Percentiles rank a stretch among this genome's conserved stretches.
phyloP scores from a whole-genome alignment of 2,888 invertebrate species.

The Pterostichus niger region DNA sequence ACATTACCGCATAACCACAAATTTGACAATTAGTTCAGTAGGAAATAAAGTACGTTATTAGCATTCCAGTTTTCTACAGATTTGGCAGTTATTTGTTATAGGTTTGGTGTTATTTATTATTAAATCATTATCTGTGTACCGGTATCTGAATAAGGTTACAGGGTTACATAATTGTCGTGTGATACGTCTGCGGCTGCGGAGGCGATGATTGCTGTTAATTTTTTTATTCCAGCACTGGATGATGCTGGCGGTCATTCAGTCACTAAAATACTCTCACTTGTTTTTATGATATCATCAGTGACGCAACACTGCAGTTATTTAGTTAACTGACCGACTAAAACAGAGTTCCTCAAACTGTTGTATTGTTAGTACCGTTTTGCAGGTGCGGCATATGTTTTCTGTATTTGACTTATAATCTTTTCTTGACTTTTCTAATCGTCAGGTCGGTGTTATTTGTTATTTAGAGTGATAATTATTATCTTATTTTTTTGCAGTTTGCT shows the following conservation, averaged over 20 bases:
- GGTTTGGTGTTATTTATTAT: constrained; percentile 1
- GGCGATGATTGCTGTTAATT: constrained; percentile 46
- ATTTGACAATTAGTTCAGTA: background rate
- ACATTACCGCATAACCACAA: background rate
- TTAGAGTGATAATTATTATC: constrained; percentile 46
- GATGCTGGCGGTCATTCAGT: constrained; percentile 60
- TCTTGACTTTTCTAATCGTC: constrained; percentile 30
- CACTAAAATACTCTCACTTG: constrained; percentile 66
- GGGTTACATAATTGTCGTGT: constrained; percentile 60
- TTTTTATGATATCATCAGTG: constrained; percentile 66
- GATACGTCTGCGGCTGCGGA: constrained; percentile 45
- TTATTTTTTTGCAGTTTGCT: constrained; percentile 29
- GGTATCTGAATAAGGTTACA: constrained; percentile 45
- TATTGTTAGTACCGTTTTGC: constrained; percentile 21
- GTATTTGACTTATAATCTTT: constrained; percentile 14
- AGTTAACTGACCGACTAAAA: constrained; percentile 60
- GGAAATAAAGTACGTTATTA: background rate
- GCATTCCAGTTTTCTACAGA: constrained; percentile 1
- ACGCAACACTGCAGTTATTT: constrained; percentile 66
- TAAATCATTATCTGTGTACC: constrained; percentile 5
- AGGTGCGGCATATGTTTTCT: constrained; percentile 42
- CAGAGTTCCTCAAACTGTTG: constrained; percentile 53
- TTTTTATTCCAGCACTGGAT: constrained; percentile 51
- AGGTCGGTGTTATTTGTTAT: constrained; percentile 15
- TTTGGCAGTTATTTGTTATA: constrained; percentile 3